Evolutionary conservation across 2,797 vertebrate genomes (phyloP), one percentile per base, ranked within the genome.

Genomic region (Gymnopithys bicolor): DNA sequence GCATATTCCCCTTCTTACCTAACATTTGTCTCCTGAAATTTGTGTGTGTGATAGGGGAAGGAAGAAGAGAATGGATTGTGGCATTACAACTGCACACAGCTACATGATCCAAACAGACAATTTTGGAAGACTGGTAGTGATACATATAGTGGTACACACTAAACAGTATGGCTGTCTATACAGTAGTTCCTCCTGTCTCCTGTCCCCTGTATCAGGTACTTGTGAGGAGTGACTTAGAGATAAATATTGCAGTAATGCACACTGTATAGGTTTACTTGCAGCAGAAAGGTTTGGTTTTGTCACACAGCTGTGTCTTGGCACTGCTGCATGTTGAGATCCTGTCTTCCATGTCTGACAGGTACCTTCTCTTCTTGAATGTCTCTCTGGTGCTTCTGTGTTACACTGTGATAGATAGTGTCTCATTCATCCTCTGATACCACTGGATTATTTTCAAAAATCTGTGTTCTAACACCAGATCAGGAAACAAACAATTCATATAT

Each of bases 181-280:
- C 25, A 56, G 74, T 70, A 95, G 84, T 80, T 92, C 53, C 74
- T 84, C 43, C 52, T 71, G 59, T 45, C 49, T 92, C n/a, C n/a
- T 30, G 71, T 8, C 64, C 27, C 75, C 77, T 58, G 49, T 48
- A 41, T 66, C 52, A 90, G 46, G 28, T 52, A 52, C 63, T 59
- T 41, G 6, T 55, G 76, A 88, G 87, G 79, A 96, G 74, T 52
- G 64, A 94, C 59, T 73, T 88, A 91, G 92, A 56, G 45, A 80
- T 67, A 89, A 82, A 89, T 71, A 93, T 5, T 67, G 60, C 53
- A 84, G 92, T 86, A 93, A 45, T 32, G 32, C 49, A 82, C 45
- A 59, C 46, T 43, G 56, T 69, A 89, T 9, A 30, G 17, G 33
- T 91, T 92, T 41, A 46, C 52, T 93, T 94, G 80, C n/a, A 68